These are phyloP conservation scores for Zoanthus solanderi DNA, from an alignment of 92 coral and sea anemone species.

Conservation along the genomic window DNA sequence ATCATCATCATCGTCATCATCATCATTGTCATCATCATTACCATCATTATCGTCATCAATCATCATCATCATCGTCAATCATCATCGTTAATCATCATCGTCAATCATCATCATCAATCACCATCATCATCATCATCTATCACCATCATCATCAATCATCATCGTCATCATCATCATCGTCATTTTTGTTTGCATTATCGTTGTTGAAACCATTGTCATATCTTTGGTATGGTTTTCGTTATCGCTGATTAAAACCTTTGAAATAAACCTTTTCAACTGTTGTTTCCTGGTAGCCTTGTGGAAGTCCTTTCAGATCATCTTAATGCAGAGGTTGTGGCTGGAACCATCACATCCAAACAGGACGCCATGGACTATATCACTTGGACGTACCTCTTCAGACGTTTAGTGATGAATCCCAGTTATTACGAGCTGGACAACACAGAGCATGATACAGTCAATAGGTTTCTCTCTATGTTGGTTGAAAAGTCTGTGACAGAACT, in stretches of 20 bases:
- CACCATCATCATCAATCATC: too few relatives aligned
- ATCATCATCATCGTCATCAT: too few relatives aligned
- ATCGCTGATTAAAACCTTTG: not conserved
- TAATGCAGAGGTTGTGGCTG: slow-evolving; percentile 98
- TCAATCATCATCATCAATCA: too few relatives aligned
- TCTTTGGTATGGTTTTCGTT: not conserved
- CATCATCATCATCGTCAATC: too few relatives aligned
- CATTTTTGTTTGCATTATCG: not conserved
- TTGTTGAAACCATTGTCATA: not conserved
- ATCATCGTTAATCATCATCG: too few relatives aligned
- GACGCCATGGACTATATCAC: slow-evolving; percentile 99
- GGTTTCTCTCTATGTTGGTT: slow-evolving; percentile 84
- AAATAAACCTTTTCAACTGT: not conserved
- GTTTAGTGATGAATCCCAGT: slow-evolving; percentile 96
- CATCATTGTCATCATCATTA: too few relatives aligned
- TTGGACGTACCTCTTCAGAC: slow-evolving; percentile 98
- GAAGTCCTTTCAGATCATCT: slow-evolving; percentile 95
- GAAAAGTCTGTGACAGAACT: slow-evolving; percentile 84
- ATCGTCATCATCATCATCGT: too few relatives aligned
- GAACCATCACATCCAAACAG: slow-evolving; percentile 94
- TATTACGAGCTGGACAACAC: slow-evolving; percentile 90
- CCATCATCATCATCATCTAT: too few relatives aligned
- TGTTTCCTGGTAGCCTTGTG: slow-evolving; percentile 66
- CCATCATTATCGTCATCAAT: too few relatives aligned
- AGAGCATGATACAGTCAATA: slow-evolving; percentile 80